A percentile compares a stretch with the other conserved stretches of the same genome.
phyloP scores from a whole-genome alignment of 2,888 invertebrate genomes.

The Lepeophtheirus nordmannii region DNA sequence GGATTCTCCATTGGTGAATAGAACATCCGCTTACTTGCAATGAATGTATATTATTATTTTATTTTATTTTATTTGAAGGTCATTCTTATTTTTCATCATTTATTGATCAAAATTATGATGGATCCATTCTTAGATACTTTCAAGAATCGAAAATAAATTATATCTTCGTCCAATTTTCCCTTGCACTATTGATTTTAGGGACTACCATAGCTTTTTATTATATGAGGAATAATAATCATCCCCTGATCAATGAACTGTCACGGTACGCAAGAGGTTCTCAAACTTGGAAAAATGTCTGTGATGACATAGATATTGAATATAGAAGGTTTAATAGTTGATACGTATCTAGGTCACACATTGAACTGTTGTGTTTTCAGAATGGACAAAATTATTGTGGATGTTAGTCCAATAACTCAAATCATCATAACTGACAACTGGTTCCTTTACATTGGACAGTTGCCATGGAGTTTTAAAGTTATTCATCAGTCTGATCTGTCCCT shows the following conservation, averaged over 20 bases:
- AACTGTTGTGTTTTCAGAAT: constrained; percentile 41
- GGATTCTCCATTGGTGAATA: neutral
- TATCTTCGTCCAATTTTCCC: neutral
- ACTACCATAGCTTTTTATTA: neutral
- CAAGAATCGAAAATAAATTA: neutral
- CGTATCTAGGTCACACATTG: neutral
- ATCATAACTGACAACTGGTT: constrained; percentile 74
- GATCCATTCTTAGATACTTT: neutral
- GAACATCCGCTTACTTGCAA: neutral
- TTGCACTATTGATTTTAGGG: neutral
- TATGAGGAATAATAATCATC: neutral
- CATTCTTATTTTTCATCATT: neutral
- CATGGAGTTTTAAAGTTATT: constrained; percentile 54
- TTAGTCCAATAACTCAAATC: constrained; percentile 51
- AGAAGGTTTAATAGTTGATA: neutral
- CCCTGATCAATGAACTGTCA: neutral
- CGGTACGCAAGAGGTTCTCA: neutral
- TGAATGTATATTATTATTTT: neutral
- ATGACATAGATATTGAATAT: neutral
- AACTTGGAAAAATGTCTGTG: neutral
- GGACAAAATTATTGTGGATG: constrained; percentile 52
- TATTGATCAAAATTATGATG: constrained; percentile 2
- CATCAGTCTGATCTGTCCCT: constrained; percentile 64
- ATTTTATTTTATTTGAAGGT: neutral
- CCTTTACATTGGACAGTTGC: constrained; percentile 49